Evolutionary conservation across 1,140 invertebrate species (phyloP).

Genomic region (Lamellibrachia luymesi): DNA sequence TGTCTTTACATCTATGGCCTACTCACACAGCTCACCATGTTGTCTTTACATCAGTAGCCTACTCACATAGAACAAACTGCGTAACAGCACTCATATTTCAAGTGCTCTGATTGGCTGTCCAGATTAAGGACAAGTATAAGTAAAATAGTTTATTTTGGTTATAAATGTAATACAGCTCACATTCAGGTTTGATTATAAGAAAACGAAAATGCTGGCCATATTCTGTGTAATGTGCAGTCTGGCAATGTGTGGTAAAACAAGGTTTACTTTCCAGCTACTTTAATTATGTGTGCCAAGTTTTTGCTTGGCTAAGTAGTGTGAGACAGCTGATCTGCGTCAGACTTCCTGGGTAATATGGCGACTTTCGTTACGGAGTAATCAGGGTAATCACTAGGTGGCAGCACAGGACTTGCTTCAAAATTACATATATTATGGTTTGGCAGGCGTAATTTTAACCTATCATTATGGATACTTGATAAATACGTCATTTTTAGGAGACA

Average conservation of each 20-base stretch:
- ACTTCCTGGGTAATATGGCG: neutral
- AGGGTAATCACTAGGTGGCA: neutral
- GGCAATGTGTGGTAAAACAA: neutral
- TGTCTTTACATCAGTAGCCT: no score
- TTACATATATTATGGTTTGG: neutral
- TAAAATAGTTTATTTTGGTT: neutral
- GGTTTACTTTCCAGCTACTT: neutral
- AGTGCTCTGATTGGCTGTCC: neutral
- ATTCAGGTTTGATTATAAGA: neutral
- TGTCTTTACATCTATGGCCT: no score
- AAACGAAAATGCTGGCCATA: neutral
- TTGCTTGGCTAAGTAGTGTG: neutral
- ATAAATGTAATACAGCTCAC: neutral
- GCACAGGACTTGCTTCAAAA: neutral
- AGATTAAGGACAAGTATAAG: neutral
- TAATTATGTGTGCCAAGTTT: neutral
- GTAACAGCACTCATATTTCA: neutral
- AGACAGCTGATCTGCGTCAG: neutral
- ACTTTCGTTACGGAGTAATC: neutral
- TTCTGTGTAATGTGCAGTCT: neutral
- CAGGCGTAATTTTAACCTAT: neutral
- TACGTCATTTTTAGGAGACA: neutral
- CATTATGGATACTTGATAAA: no score
- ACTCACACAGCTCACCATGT: no score
- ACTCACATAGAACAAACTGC: no score